Base-by-base conservation (phyloP, 1,140 invertebrate genomes). In the Pteromalus puparum region DNA sequence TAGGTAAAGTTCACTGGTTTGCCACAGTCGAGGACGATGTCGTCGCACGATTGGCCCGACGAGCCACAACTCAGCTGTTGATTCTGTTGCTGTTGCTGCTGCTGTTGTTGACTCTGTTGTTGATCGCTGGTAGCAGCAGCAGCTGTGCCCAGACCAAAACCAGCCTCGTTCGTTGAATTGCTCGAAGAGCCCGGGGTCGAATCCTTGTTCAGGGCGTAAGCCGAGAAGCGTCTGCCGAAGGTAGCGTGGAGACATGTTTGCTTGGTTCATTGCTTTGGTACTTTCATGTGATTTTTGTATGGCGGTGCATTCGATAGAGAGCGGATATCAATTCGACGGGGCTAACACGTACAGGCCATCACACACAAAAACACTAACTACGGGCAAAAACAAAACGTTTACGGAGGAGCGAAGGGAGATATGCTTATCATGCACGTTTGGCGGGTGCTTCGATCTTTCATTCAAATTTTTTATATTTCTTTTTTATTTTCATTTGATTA, bases 1-100 rank as follows among this genome's bases (percentile, higher is more conserved):
- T 97, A 97, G 15, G 97, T 97, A 89, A 96, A 97, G 92, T 98
- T 98, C 0, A 97, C 96, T 72, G 97, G 95, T 93, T 97, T 97
- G 3, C 97, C 97, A 93, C 97, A 98, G 88, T 97, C 96, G 81
- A 98, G 92, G 86, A 95, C 94, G 90, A 97, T 95, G 87, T 96
- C 95, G 72, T 95, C 94, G 65, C 92, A 93, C 83, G 91, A 89
- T 38, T 92, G 92, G 28, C 88, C 90, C 72, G 88, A 80, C 65
- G 89, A 86, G 30, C 86, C 83, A 77, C 91, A 91, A 70, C 88
- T 87, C 13, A 88, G 76, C 72, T 90, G 89, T 12, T 92, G n/a
- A 30, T 88, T 28, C 89, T 87, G 46, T 73, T 89, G 85, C 15
- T 87, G 80, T 68, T 90, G 90, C 9, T 92, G n/a, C 46, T 89